Base-by-base conservation (phyloP, 2,797 vertebrate species). In the Rhodeus uyekii region DNA sequence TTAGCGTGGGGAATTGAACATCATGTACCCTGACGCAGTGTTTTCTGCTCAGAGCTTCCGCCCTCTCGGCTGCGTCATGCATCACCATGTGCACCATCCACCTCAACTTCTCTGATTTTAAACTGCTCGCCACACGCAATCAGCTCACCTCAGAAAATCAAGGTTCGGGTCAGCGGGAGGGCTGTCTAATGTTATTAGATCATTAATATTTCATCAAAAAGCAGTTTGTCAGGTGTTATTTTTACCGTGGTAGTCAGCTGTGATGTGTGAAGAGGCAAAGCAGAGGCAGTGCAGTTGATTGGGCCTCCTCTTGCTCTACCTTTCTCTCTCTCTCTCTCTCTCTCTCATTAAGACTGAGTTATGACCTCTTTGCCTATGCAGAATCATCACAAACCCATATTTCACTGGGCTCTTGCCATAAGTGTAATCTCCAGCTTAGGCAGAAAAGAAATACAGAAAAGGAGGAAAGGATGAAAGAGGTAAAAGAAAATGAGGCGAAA, bases 271-370 rank as follows among this genome's bases (percentile, higher is more conserved):
- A 76, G 61, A 76, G 72, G 71, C 38, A 74, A 63, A 58, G 53
- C 24, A 61, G 76, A 60, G 67, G 53, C 24, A 61, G 76, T 72
- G 67, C 46, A 58, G 80, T 76, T 87, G 60, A 74, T 73, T 61
- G 55, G 73, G 42, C 67, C 39, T 78, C 32, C 60, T 50, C 38
- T 78, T n/a, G 14, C 38, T 42, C 50, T n/a, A n/a, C n/a, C n/a
- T 76, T 53, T 76, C 36, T 42, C 7, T 61, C 27, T 39, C 36
- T 63, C 68, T 73, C 38, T 27, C 22, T 55, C 88, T 22, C 86
- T 89, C 89, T 92, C 92, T 90, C 88, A 93, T 94, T 94, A 94
- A 91, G 90, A 89, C 91, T 91, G 91, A 93, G 86, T 89, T 90
- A 93, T 90, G 90, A 89, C 86, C 89, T 87, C 81, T 80, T 85